Percentiles rank a stretch among this genome's conserved stretches.
These are phyloP conservation scores for Poecile atricapillus DNA, from an alignment of 2,113 vertebrate genomes.

Conservation along the genomic window DNA sequence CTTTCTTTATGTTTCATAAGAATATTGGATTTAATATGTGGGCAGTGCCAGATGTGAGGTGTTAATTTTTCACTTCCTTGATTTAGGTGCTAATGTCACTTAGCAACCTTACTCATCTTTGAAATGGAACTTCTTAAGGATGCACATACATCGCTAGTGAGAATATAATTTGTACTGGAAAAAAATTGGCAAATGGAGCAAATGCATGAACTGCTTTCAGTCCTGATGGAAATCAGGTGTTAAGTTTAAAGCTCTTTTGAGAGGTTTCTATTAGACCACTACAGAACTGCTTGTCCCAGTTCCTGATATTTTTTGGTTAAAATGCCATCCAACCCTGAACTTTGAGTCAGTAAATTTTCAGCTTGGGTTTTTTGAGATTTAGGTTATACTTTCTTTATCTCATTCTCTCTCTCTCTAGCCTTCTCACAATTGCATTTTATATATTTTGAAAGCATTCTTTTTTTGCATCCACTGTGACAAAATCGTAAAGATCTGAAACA, in stretches of 20 bases:
- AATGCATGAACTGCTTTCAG: neutral
- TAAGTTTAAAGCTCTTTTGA: neutral
- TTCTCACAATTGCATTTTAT: neutral
- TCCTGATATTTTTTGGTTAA: neutral
- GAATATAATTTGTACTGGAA: neutral
- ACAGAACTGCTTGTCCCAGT: neutral
- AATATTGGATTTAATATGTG: neutral
- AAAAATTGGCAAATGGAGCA: neutral
- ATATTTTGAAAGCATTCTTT: neutral
- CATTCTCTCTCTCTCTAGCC: neutral
- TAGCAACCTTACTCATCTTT: slow-evolving; percentile 24
- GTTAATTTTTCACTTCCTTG: slow-evolving; percentile 24
- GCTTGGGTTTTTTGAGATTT: neutral
- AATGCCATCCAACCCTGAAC: neutral
- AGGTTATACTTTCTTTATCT: neutral
- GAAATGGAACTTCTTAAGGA: neutral
- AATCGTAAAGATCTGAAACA: neutral
- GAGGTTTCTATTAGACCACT: neutral
- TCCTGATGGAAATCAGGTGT: neutral
- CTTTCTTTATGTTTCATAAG: neutral
- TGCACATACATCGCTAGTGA: neutral
- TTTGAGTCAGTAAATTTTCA: neutral
- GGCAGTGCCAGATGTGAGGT: slow-evolving; percentile 20
- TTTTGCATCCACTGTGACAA: neutral
- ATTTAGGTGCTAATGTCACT: neutral